Evolutionary conservation across 2,797 vertebrate species (phyloP), one percentile per base, ranked within the genome.

Genomic region (Manis crassicaudata): DNA sequence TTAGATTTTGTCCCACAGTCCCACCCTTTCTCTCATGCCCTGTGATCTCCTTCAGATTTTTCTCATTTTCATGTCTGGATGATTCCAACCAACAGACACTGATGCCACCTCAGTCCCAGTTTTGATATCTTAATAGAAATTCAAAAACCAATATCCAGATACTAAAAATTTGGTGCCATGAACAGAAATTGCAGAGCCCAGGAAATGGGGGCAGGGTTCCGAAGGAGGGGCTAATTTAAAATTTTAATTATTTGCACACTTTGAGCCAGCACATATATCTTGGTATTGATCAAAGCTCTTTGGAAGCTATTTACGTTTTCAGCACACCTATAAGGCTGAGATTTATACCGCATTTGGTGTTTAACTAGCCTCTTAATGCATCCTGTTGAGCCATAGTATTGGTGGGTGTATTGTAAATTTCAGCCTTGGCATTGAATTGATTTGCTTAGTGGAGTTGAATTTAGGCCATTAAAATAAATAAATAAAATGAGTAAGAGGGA

Each of bases 291-390:
- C 56, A 1, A 50, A 96, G 97, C 94, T 98, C 97, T 97, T 96
- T 97, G 97, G 96, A 97, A 98, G 97, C 97, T 97, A 97, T 98
- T 97, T 97, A 97, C 0, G 86, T 97, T 97, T 97, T 97, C 97
- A 97, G 94, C 97, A 96, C 91, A 96, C 97, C 97, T 97, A 96
- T 97, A 97, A 98, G 97, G 87, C 92, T 82, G 80, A 98, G 97
- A 98, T 98, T 98, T 98, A 98, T 97, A 94, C 81, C 79, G 75
- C 89, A 72, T 97, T 97, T 95, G 92, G 86, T 96, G 95, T 97
- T 97, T 98, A 98, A 97, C 97, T 96, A 96, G 97, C 96, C 94
- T 96, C 97, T 97, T 97, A 97, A 98, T 97, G 97, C 96, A 97
- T 94, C 97, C 91, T 94, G 86, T 95, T 93, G 96, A 93, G 94